Conservation (phyloP, 2,113 vertebrate species). For the Eulemur macaco region DNA sequence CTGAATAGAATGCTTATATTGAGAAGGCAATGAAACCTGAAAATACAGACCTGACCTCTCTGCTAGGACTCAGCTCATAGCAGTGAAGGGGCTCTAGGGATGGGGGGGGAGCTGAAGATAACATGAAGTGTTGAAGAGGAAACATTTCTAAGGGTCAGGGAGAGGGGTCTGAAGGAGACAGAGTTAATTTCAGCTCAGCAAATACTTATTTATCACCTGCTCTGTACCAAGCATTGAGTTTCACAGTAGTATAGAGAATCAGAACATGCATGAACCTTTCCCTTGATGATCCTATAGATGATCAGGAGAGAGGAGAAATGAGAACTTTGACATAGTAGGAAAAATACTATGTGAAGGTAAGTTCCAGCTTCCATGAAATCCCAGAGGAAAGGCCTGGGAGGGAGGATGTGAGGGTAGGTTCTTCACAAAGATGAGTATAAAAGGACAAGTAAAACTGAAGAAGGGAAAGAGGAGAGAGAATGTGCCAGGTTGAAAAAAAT, state of each 20-base stretch:
- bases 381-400: background rate
- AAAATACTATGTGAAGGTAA: background rate
- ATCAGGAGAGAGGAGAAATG: background rate
- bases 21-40: background rate
- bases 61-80: background rate
- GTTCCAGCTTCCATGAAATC: background rate
- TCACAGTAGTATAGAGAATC: background rate
- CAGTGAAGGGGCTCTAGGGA: background rate
- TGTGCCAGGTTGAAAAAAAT: background rate
- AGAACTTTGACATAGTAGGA: rapidly evolving
- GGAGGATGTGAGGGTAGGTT: background rate
- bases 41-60: background rate
- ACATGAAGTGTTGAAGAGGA: conserved; percentile 18
- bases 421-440: background rate
- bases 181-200: background rate
- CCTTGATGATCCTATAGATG: background rate
- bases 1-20: background rate
- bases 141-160: conserved; percentile 6
- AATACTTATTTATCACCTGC: conserved; percentile 31
- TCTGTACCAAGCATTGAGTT: background rate
- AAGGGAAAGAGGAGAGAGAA: background rate
- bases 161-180: background rate
- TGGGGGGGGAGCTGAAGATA: background rate
- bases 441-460: background rate
- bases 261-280: background rate